Conservation (phyloP, 2,888 invertebrate species). For the Melipona beecheii region DNA sequence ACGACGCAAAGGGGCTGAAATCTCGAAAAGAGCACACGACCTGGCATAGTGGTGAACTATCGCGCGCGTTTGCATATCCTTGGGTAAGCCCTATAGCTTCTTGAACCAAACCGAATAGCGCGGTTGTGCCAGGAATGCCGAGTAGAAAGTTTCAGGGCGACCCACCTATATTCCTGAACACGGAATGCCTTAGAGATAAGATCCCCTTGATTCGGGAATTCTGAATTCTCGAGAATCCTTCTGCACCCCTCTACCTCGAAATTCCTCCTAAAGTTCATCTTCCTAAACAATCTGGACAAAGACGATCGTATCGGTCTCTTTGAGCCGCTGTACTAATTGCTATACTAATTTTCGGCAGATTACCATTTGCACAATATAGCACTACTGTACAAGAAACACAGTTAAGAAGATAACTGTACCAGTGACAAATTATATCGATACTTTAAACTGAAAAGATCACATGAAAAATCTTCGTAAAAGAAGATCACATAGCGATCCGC, state of each 20-base stretch:
- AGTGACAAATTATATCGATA: too few relatives aligned
- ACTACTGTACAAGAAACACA: too few relatives aligned
- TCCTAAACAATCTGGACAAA: slow-evolving; percentile 60
- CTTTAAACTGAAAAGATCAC: too few relatives aligned
- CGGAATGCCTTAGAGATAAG: slow-evolving; percentile 74
- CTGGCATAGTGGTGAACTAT: slow-evolving; percentile 56
- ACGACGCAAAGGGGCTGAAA: slow-evolving; percentile 37
- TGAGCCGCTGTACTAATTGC: not conserved
- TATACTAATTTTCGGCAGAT: too few relatives aligned
- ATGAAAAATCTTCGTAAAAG: too few relatives aligned
- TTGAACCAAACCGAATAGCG: slow-evolving; percentile 68
- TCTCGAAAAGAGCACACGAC: slow-evolving; percentile 57
- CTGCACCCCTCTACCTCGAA: slow-evolving; percentile 27
- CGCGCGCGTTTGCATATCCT: slow-evolving; percentile 71
- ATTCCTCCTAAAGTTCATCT: slow-evolving; percentile 69
- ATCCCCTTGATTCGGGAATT: slow-evolving; percentile 74
- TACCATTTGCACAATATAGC: too few relatives aligned
- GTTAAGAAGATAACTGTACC: too few relatives aligned
- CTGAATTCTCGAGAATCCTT: slow-evolving; percentile 67
- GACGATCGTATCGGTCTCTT: slow-evolving; percentile 32
- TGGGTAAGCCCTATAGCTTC: slow-evolving; percentile 67
- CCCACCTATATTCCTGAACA: slow-evolving; percentile 74
- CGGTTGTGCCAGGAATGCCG: slow-evolving; percentile 77
- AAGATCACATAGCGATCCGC: too few relatives aligned
- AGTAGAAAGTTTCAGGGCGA: slow-evolving; percentile 74